These are phyloP conservation scores for Listronotus oregonensis DNA, from an alignment of 1,140 invertebrate species.

Conservation along the genomic window DNA sequence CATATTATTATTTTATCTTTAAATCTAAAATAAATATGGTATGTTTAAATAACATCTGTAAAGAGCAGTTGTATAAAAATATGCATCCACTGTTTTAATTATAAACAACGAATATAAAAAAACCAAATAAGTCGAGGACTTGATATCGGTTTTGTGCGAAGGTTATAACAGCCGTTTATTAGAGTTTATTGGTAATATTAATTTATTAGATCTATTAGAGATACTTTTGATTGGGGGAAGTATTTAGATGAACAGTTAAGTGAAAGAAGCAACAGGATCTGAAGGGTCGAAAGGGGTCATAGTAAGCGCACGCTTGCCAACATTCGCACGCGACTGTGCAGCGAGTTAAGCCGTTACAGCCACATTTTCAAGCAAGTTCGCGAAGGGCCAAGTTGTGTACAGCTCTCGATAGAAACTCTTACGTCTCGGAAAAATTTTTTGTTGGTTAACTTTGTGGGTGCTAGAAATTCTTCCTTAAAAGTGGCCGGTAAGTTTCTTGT, in stretches of 20 bases:
- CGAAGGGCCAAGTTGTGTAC: constrained; percentile 37
- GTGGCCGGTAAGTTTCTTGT: constrained; percentile 26
- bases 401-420: constrained; percentile 31
- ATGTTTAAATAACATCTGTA: no score
- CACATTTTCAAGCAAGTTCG: constrained; percentile 48
- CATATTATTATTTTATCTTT: no score
- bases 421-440: constrained; percentile 29
- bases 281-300: constrained; percentile 51
- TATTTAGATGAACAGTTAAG: constrained; percentile 50
- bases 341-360: constrained; percentile 45
- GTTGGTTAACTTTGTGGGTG: constrained; percentile 24
- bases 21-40: no score
- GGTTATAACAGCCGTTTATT: no score
- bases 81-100: neutral
- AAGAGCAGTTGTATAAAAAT: no score
- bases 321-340: constrained; percentile 50
- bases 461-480: constrained; percentile 13
- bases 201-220: constrained; percentile 31
- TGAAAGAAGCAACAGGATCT: constrained; percentile 55
- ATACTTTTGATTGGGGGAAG: constrained; percentile 47
- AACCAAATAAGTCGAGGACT: no score
- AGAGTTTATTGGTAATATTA: constrained; percentile 4
- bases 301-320: constrained; percentile 49
- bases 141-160: no score
- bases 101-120: neutral